A percentile compares a stretch with the other conserved stretches of the same genome.
Conservation (phyloP, 2,888 invertebrate species). For the Chirona hameri region DNA sequence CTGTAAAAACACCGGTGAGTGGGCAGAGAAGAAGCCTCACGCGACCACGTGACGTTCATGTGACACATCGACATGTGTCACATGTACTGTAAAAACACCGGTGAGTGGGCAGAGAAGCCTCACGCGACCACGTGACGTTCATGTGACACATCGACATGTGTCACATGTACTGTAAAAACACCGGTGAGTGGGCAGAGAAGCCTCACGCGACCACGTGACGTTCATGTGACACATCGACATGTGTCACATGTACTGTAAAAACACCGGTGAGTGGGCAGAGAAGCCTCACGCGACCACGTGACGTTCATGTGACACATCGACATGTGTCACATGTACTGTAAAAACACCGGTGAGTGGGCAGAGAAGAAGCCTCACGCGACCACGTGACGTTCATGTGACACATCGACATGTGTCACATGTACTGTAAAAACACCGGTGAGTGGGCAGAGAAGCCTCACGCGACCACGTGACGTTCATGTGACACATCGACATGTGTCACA, state of each 20-base stretch:
- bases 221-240: too few relatives aligned
- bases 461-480: too few relatives aligned
- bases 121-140: too few relatives aligned
- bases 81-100: not conserved
- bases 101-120: not conserved
- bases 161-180: not conserved
- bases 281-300: too few relatives aligned
- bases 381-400: too few relatives aligned
- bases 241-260: not conserved
- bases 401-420: not conserved
- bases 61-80: not conserved
- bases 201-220: too few relatives aligned
- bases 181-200: not conserved
- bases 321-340: not conserved
- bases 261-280: not conserved
- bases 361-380: too few relatives aligned
- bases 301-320: too few relatives aligned
- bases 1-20: not conserved
- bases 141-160: not conserved
- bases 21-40: not conserved
- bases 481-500: not conserved
- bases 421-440: not conserved
- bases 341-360: not conserved
- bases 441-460: not conserved
- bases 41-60: too few relatives aligned